These are phyloP conservation scores for Pseudochirops corinnae DNA, from an alignment of 2,797 vertebrate species.

Conservation along the genomic window DNA sequence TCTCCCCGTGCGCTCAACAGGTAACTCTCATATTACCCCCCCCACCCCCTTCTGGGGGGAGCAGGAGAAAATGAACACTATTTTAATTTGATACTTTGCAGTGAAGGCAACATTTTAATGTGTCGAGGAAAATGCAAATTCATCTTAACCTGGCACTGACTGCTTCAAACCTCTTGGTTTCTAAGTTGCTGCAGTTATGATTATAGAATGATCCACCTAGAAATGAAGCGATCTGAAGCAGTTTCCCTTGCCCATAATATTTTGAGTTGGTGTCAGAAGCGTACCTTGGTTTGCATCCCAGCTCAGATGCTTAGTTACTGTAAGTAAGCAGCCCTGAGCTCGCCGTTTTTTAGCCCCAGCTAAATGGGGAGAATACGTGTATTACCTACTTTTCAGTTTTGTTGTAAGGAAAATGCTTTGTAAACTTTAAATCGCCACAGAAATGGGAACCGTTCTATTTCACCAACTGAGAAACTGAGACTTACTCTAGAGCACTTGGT, in stretches of 20 bases:
- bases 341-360: neutral
- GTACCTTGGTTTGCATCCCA: neutral
- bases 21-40: conserved; percentile 80
- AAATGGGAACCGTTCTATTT: neutral
- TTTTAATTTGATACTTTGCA: conserved; percentile 2
- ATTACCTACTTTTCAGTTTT: neutral
- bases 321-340: neutral
- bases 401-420: conserved; percentile 3
- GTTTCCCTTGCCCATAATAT: conserved; percentile 9
- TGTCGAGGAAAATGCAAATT: conserved; percentile 18
- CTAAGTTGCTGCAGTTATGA: neutral
- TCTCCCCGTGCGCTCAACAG: conserved; percentile 99
- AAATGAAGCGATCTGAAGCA: conserved; percentile 10
- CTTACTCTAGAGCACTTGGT: neutral
- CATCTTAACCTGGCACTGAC: conserved; percentile 4
- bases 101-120: neutral
- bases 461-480: neutral
- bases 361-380: neutral
- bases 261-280: conserved; percentile 25
- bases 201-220: neutral
- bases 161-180: conserved; percentile 18
- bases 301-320: neutral
- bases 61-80: neutral
- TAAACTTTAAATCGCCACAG: neutral
- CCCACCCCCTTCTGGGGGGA: neutral